Conservation (phyloP, 2,797 vertebrate genomes). For the Hemibagrus guttatus region DNA sequence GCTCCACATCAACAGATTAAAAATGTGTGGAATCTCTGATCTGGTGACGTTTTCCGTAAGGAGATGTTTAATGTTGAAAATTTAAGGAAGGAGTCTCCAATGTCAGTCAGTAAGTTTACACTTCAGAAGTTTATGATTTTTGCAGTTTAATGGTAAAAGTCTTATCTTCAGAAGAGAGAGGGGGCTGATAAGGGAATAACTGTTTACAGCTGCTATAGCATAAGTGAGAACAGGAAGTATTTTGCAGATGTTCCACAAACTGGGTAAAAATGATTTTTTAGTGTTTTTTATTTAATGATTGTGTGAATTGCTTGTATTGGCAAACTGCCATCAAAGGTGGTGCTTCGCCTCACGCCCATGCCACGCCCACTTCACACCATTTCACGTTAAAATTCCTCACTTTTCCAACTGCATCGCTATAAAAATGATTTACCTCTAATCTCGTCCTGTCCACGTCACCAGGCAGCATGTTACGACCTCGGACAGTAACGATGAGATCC, state of each 20-base stretch:
- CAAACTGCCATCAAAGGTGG: not conserved
- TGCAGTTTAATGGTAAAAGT: not conserved
- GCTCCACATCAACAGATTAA: not conserved
- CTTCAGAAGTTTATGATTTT: not conserved
- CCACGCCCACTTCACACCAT: no score
- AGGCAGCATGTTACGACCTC: conserved; percentile 87
- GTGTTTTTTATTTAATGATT: not conserved
- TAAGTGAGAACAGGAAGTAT: not conserved
- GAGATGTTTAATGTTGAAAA: not conserved
- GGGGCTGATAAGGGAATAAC: not conserved
- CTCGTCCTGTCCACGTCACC: conserved; percentile 91
- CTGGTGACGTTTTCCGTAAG: not conserved
- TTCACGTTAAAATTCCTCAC: not conserved
- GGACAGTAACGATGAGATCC: conserved; percentile 87
- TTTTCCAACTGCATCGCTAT: not conserved
- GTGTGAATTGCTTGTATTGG: not conserved
- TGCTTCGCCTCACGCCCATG: no score
- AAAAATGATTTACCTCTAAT: conserved; percentile 80
- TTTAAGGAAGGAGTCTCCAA: not conserved
- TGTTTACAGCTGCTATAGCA: not conserved
- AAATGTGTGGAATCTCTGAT: not conserved
- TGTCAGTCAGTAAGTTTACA: not conserved
- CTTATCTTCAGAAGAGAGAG: not conserved
- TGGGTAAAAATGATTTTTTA: not conserved
- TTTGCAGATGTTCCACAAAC: not conserved